Conservation (phyloP, 2,797 vertebrate genomes). For the Sarcoramphus papa region DNA sequence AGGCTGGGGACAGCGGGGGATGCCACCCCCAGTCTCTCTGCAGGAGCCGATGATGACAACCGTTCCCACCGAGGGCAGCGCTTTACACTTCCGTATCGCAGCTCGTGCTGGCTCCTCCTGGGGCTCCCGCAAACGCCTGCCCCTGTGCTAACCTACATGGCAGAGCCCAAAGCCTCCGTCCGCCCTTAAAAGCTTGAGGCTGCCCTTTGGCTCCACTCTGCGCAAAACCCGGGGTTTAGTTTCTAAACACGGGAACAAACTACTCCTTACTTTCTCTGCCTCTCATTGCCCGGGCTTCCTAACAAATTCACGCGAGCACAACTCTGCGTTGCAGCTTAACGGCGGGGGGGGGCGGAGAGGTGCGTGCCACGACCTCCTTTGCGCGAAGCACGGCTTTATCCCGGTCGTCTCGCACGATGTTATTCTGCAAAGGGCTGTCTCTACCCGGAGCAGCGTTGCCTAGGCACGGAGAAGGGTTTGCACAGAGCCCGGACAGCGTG, state of each 20-base stretch:
- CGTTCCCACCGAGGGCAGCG: not conserved
- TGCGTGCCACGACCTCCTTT: not conserved
- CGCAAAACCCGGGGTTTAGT: not conserved
- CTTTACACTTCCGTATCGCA: not conserved
- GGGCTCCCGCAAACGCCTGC: not conserved
- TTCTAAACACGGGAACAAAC: not conserved
- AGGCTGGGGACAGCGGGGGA: not conserved
- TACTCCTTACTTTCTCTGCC: not conserved
- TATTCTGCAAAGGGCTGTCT: not conserved
- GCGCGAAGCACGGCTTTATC: accelerated
- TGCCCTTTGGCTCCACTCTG: not conserved
- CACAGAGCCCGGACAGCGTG: accelerated
- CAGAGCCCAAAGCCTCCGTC: not conserved
- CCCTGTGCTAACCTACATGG: no score
- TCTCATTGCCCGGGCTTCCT: not conserved
- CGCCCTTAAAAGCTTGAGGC: no score
- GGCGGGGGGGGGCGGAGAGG: no score
- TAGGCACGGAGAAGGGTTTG: not conserved
- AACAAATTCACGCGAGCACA: not conserved
- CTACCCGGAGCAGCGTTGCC: not conserved
- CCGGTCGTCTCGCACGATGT: not conserved
- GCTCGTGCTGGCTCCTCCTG: not conserved
- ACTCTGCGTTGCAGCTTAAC: not conserved
- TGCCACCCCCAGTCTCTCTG: not conserved
- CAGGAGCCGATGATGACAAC: no score